Evolutionary conservation across 2,797 vertebrate genomes (phyloP), one percentile per base, ranked within the genome.

Genomic region (Dendrocincla fuliginosa): DNA sequence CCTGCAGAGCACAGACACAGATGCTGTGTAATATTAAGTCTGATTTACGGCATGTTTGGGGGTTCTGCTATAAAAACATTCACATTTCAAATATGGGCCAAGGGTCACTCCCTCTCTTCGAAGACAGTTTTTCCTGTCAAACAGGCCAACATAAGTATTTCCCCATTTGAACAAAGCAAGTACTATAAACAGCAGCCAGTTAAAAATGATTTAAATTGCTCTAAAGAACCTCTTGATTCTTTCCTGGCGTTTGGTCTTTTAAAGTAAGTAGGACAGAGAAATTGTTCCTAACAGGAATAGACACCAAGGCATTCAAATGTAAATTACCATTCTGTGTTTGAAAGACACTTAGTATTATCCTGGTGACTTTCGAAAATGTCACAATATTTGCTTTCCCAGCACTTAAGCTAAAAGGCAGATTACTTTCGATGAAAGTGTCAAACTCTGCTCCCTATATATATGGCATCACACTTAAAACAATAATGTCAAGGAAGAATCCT

Each of bases 381-480:
- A 97, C 94, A 97, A 97, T 97, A 97, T 97, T 97, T 97, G 95
- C 91, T 95, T 96, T 95, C 84, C 81, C 93, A 96, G 90, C 93
- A 95, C 94, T 96, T 94, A 95, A 96, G 59, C 90, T 86, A 94
- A 96, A 92, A 96, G 92, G 86, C 90, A 96, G 96, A 96, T 88
- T 95, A 96, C 92, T 94, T 82, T 71, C 1, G 2, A 96, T 67
- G 93, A 79, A 96, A 92, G 93, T 94, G 91, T 94, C 95, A 91
- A 89, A 96, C 67, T 84, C 89, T 84, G 79, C 79, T 92, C 76
- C 90, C 86, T 82, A 69, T 84, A 87, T 68, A 49, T 49, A 92
- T 84, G 94, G 89, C 91, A 96, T 92, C 93, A 95, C 61, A 55
- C 78, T 93, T 81, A 89, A 92, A 93, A 84, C 65, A 91, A 68